Base-by-base conservation (phyloP, 92 coral and sea anemone species). In the Bergia sp. region DNA sequence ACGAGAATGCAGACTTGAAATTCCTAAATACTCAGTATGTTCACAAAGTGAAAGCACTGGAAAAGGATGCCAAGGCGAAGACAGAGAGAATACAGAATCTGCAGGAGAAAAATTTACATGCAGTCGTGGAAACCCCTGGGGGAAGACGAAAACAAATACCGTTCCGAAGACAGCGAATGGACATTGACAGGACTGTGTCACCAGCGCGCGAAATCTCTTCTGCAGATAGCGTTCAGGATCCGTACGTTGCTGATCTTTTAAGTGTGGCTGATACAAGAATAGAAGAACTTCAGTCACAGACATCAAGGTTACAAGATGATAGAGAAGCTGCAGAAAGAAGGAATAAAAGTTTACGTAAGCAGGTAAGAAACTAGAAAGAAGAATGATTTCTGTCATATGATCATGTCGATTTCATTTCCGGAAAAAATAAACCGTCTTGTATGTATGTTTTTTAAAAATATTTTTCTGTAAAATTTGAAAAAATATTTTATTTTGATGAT, bases 101-200 rank as follows among this genome's bases (percentile, higher is more conserved):
- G 71, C 99, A 97, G 53, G 99, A 97, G 90, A 95, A 93, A 89
- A 97, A 97, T 91, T 89, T 97, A 74, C 99, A 94, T 87, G 99
- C 99, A n/a, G 98, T 97, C 61, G 99, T 97, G 71, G 98, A 97
- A 90, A 97, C 99, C 53, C 99, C 99, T 0, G 99, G 99, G 40
- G 99, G 99, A 47, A 91, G 98, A 79, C 88, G 98, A 88, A 97
- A 97, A 82, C 99, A 97, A 81, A 92, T 97, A 69, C 99, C 99
- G 0, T 95, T 92, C 79, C 90, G 99, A 57, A 94, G 99, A 50
- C 99, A 97, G 80, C 92, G 99, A 85, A 97, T 97, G 99, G 99
- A 97, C 74, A 96, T 97, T 71, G 98, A 94, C 82, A 96, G 98
- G 53, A 96, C 95, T n/a, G 96, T 97, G 40, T 95, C 98, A 23